Conservation (phyloP, 2,888 invertebrate species). For the Rhingia rostrata region DNA sequence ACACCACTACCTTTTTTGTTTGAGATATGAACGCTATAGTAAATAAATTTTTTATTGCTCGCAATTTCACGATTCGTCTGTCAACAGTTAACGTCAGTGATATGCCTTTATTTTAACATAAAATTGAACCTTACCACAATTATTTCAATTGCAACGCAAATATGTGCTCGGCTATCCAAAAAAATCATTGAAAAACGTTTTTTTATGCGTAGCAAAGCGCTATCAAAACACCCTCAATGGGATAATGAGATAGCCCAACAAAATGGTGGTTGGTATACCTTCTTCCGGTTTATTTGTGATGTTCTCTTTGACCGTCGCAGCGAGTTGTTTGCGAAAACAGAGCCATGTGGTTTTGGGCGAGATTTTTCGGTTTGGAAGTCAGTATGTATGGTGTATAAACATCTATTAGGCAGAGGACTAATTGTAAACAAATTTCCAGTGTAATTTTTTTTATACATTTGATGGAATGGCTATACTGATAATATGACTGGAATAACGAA, state of each 20-base stretch:
- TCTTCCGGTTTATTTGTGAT: conserved; percentile 9
- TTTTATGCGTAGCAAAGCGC: conserved; percentile 27
- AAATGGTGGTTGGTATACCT: conserved; percentile 14
- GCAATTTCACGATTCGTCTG: background rate
- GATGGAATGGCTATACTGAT: too few relatives aligned
- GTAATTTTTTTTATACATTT: too few relatives aligned
- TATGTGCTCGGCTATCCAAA: conserved; percentile 8
- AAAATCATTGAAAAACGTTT: conserved; percentile 3
- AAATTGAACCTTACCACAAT: background rate
- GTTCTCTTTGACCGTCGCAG: background rate
- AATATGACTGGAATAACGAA: too few relatives aligned
- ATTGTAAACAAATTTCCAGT: background rate
- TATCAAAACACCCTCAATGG: conserved; percentile 27
- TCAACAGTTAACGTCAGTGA: conserved; percentile 25
- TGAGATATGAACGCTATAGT: background rate
- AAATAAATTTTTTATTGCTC: background rate
- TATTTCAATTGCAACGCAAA: conserved; percentile 6
- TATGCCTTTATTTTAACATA: conserved; percentile 22
- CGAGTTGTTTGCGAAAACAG: background rate
- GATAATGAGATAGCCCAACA: conserved; percentile 30
- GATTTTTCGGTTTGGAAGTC: conserved; percentile 1
- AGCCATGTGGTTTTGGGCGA: background rate
- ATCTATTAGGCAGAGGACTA: background rate
- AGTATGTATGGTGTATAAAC: background rate
- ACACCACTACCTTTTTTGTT: background rate